Conservation (phyloP, 2,113 vertebrate species). For the Hemibagrus wyckioides region DNA sequence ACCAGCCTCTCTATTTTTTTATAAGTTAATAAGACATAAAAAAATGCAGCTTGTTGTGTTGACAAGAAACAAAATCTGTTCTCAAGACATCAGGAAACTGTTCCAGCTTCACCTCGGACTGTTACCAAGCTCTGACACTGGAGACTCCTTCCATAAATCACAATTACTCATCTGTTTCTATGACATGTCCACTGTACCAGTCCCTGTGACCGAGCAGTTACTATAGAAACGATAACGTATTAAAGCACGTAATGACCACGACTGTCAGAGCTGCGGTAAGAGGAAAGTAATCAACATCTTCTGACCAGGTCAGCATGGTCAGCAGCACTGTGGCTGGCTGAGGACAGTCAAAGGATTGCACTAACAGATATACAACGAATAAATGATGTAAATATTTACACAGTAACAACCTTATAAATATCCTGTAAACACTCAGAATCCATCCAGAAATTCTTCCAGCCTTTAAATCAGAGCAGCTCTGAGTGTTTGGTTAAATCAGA, state of each 20-base stretch:
- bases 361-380: neutral
- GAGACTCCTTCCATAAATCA: neutral
- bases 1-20: neutral
- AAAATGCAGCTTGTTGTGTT: neutral
- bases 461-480: neutral
- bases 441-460: neutral
- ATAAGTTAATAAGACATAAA: neutral
- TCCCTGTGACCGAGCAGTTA: neutral
- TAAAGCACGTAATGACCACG: neutral
- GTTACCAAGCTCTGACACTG: neutral
- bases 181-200: too few relatives aligned
- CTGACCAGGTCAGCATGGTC: neutral
- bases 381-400: too few relatives aligned
- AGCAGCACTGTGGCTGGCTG: too few relatives aligned
- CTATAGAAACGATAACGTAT: neutral
- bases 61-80: neutral
- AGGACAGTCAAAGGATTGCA: too few relatives aligned
- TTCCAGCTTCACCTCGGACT: neutral
- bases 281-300: neutral
- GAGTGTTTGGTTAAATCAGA: neutral
- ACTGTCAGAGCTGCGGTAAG: neutral
- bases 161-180: too few relatives aligned
- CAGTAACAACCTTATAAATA: neutral
- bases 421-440: neutral
- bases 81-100: neutral